Conservation (phyloP, 2,888 invertebrate species). For the Dyspetes luteomarginatus region DNA sequence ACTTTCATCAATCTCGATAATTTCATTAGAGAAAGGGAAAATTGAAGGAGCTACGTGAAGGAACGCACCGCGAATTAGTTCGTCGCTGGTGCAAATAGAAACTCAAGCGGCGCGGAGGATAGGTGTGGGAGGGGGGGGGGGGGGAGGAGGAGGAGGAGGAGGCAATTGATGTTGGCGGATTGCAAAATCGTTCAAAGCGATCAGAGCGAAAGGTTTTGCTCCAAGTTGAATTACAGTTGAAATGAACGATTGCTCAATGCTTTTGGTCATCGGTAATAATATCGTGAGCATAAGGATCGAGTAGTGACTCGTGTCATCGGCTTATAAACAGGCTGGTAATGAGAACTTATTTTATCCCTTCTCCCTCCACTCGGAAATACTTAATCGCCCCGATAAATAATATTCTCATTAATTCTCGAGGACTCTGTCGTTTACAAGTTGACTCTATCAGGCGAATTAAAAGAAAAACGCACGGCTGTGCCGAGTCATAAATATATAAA, state of each 20-base stretch:
- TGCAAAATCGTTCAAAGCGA: slow-evolving; percentile 50
- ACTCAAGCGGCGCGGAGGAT: slow-evolving; percentile 46
- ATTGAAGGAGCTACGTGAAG: slow-evolving; percentile 35
- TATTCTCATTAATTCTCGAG: slow-evolving; percentile 7
- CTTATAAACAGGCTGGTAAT: slow-evolving; percentile 9
- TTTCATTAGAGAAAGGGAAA: slow-evolving; percentile 53
- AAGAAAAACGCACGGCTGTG: not conserved
- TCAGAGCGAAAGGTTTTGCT: slow-evolving; percentile 61
- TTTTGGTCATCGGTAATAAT: slow-evolving; percentile 44
- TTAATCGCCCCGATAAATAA: slow-evolving; percentile 43
- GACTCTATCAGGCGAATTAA: not conserved
- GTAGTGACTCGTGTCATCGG: slow-evolving; percentile 59
- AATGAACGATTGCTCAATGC: slow-evolving; percentile 57
- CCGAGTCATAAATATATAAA: not conserved
- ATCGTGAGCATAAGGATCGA: slow-evolving; percentile 38
- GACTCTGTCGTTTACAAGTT: slow-evolving; percentile 14
- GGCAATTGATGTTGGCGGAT: slow-evolving; percentile 39
- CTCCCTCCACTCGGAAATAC: slow-evolving; percentile 2
- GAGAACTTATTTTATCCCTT: not conserved
- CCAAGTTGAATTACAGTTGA: slow-evolving; percentile 44
- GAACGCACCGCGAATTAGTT: slow-evolving; percentile 36
- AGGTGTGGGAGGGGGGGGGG: too few relatives aligned
- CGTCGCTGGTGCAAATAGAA: slow-evolving; percentile 42
- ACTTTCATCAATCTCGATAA: slow-evolving; percentile 9
- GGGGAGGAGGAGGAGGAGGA: too few relatives aligned